These are phyloP conservation scores for Tetropium fuscum DNA, from an alignment of 2,888 invertebrate genomes.

Conservation along the genomic window DNA sequence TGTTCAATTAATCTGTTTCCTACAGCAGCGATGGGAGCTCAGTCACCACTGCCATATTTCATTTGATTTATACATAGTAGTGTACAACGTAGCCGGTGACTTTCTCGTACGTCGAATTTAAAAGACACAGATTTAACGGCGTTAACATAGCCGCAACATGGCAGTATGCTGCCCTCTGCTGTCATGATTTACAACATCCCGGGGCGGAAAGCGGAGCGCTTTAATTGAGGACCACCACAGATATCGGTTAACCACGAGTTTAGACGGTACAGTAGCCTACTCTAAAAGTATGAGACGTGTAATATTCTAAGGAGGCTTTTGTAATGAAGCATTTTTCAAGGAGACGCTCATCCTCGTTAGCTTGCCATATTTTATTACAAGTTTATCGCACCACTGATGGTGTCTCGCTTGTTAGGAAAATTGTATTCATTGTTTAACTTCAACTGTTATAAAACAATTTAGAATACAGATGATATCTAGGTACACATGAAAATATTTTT, in stretches of 20 bases:
- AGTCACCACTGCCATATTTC: too few relatives aligned
- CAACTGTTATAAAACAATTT: not conserved
- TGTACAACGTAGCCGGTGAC: too few relatives aligned
- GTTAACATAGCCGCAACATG: constrained; percentile 34
- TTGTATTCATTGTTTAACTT: constrained; percentile 13
- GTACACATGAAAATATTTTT: too few relatives aligned
- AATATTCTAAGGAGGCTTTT: constrained; percentile 24
- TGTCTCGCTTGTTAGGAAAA: constrained; percentile 14
- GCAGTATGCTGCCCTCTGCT: constrained; percentile 31
- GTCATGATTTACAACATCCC: constrained; percentile 32
- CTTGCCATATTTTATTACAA: constrained; percentile 30
- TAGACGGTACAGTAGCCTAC: constrained; percentile 15
- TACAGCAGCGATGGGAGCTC: too few relatives aligned
- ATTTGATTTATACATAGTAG: too few relatives aligned
- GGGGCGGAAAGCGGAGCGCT: constrained; percentile 29
- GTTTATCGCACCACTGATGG: constrained; percentile 20
- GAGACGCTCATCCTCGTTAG: constrained; percentile 27
- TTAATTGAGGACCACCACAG: constrained; percentile 34
- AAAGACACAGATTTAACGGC: constrained; percentile 30
- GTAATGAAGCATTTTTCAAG: constrained; percentile 29
- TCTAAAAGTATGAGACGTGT: not conserved
- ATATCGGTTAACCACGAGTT: constrained; percentile 34
- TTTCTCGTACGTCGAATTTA: constrained; percentile 19
- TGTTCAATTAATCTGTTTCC: too few relatives aligned
- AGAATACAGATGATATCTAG: too few relatives aligned